Percentiles rank a stretch among this genome's conserved stretches.
Conservation (phyloP, 2,797 vertebrate species). For the Pelodytes ibericus region DNA sequence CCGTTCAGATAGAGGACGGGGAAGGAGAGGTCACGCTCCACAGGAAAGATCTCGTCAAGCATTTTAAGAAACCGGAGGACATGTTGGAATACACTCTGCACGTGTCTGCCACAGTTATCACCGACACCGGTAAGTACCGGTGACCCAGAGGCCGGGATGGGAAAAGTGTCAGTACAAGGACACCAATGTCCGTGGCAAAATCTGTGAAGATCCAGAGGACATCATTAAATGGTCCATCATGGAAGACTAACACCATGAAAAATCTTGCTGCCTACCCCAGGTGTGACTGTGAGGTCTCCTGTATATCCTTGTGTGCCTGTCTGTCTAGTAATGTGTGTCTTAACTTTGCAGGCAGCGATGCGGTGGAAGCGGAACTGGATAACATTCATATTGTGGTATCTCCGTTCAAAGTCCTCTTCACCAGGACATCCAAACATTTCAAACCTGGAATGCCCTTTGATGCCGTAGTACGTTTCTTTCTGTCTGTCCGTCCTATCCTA, state of each 20-base stretch:
- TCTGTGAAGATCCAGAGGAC: not conserved
- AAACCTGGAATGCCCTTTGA: conserved; percentile 73
- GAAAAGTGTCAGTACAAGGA: no score
- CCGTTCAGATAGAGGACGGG: conserved; percentile 54
- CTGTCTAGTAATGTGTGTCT: not conserved
- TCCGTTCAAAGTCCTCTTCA: conserved; percentile 64
- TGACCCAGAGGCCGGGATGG: not conserved
- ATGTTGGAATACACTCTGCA: conserved; percentile 64
- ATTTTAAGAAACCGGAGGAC: conserved; percentile 1
- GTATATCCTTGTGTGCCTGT: not conserved
- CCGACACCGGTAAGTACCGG: conserved; percentile 67
- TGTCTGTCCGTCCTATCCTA: conserved; percentile 8
- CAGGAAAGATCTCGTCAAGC: conserved; percentile 59
- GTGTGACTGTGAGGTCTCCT: not conserved
- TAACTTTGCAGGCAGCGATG: conserved; percentile 70
- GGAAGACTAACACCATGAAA: not conserved
- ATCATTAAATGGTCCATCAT: not conserved
- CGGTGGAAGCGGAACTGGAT: conserved; percentile 72
- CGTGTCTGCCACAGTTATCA: conserved; percentile 72
- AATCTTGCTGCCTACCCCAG: no score
- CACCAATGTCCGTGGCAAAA: no score
- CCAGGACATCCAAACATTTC: conserved; percentile 66
- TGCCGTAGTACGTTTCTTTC: conserved; percentile 65
- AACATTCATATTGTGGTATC: conserved; percentile 62
- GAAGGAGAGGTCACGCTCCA: conserved; percentile 57